phyloP scores from a whole-genome alignment of 2,888 invertebrate species.

The Acanthosepion lycidas region DNA sequence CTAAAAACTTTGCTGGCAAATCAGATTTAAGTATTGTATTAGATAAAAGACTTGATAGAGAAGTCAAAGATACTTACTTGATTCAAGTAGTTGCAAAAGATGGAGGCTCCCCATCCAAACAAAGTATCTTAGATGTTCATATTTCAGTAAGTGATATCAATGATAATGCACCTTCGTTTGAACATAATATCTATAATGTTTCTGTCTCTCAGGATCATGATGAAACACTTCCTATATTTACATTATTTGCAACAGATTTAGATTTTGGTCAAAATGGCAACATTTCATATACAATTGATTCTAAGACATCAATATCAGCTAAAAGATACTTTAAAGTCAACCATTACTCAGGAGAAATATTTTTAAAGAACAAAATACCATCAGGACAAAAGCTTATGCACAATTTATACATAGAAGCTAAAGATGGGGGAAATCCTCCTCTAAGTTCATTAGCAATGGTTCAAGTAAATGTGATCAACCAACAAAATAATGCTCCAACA shows the following conservation, averaged over 20 bases:
- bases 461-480: background rate
- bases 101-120: background rate
- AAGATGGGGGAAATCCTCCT: background rate
- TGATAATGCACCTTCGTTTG: background rate
- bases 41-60: background rate
- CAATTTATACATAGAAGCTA: background rate
- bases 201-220: background rate
- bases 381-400: background rate
- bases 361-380: background rate
- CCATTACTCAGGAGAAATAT: background rate
- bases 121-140: constrained; percentile 18
- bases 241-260: background rate
- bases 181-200: background rate
- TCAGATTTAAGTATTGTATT: constrained; percentile 8
- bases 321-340: background rate
- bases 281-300: background rate
- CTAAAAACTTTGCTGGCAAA: background rate
- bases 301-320: background rate
- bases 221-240: background rate
- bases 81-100: constrained; percentile 17
- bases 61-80: background rate
- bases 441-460: background rate
- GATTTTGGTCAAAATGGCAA: background rate
- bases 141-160: background rate
- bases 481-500: background rate